Percentiles rank a stretch among this genome's conserved stretches.
Evolutionary conservation across 2,797 vertebrate species (phyloP).

Genomic region (Pteropus rufus): DNA sequence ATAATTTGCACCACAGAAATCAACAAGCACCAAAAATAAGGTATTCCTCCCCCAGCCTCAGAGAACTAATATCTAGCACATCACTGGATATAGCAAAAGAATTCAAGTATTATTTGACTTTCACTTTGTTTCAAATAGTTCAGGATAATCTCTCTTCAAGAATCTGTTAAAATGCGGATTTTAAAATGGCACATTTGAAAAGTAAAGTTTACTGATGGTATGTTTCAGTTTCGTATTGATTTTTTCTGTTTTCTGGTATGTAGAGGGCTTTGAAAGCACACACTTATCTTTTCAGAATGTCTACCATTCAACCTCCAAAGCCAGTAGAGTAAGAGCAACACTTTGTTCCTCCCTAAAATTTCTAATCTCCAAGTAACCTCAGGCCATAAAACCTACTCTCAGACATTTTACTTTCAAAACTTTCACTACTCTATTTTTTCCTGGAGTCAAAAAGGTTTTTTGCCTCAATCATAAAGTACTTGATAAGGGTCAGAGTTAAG

Average conservation of each 20-base stretch:
- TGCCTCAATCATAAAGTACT: neutral
- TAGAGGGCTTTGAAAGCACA: neutral
- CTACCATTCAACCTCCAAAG: neutral
- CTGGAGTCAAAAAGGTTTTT: neutral
- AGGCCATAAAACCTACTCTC: neutral
- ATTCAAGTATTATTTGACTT: neutral
- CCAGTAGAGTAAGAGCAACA: neutral
- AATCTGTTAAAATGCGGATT: neutral
- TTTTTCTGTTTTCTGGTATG: neutral
- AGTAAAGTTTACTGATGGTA: neutral
- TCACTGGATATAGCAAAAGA: neutral
- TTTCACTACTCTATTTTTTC: neutral
- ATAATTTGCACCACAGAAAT: neutral
- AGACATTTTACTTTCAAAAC: neutral
- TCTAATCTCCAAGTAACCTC: neutral
- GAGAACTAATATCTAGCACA: neutral
- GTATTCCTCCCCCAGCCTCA: fast-evolving
- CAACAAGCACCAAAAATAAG: neutral
- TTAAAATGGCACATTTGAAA: neutral
- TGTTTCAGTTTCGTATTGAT: neutral
- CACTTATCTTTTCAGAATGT: neutral
- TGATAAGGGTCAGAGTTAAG: neutral
- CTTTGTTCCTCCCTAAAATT: neutral
- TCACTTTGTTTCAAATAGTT: neutral
- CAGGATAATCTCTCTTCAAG: neutral